Percentiles rank a stretch among this genome's conserved stretches.
phyloP scores from a whole-genome alignment of 2,888 invertebrate species.

The Perithous albicinctus region DNA sequence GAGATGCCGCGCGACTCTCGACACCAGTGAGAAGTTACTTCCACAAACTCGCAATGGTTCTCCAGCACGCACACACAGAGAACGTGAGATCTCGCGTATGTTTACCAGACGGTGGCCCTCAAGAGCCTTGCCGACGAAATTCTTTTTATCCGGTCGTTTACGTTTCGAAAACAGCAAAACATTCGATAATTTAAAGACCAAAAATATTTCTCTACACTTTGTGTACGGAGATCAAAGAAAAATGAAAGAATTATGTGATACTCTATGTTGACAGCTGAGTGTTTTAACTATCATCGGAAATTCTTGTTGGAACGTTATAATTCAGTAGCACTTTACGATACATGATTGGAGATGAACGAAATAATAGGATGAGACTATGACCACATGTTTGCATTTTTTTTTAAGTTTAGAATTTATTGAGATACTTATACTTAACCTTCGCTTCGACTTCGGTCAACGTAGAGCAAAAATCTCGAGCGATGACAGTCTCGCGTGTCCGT shows the following conservation, averaged over 20 bases:
- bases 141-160: slow-evolving; percentile 29
- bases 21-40: slow-evolving; percentile 61
- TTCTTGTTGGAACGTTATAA: neutral
- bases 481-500: slow-evolving; percentile 62
- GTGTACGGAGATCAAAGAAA: neutral
- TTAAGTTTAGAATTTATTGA: slow-evolving; percentile 2
- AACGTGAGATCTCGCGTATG: slow-evolving; percentile 9
- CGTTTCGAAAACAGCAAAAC: neutral
- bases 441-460: neutral
- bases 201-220: slow-evolving; percentile 23
- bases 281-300: neutral
- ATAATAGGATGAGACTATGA: neutral
- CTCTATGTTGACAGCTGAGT: neutral
- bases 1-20: slow-evolving; percentile 44
- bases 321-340: slow-evolving; percentile 7
- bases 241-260: neutral
- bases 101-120: slow-evolving; percentile 21
- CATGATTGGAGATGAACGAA: neutral
- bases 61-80: slow-evolving; percentile 2
- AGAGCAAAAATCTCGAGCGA: slow-evolving; percentile 35
- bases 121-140: slow-evolving; percentile 30
- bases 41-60: slow-evolving; percentile 43
- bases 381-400: neutral
- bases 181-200: slow-evolving; percentile 31
- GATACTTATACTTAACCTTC: neutral